These are phyloP conservation scores for Setipinna tenuifilis DNA, from an alignment of 2,797 vertebrate genomes.

Conservation along the genomic window DNA sequence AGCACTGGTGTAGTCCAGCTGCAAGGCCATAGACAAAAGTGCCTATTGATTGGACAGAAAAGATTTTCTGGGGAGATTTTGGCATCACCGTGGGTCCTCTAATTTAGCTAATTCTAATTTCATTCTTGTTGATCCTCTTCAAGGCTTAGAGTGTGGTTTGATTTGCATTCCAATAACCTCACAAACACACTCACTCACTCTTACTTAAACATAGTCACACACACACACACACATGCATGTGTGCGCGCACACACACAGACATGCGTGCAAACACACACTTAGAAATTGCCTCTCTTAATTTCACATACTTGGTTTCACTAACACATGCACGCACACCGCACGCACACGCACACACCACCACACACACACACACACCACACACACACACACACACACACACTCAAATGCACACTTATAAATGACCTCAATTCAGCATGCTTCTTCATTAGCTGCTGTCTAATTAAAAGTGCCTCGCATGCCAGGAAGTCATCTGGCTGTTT, in stretches of 20 bases:
- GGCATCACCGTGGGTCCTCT: background rate
- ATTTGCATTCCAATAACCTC: background rate
- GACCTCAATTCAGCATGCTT: background rate
- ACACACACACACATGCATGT: background rate
- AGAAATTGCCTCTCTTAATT: too few relatives aligned
- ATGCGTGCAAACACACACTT: too few relatives aligned
- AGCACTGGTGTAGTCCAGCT: too few relatives aligned
- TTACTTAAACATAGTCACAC: background rate
- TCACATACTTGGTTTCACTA: too few relatives aligned
- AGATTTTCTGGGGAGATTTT: background rate
- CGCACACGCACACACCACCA: too few relatives aligned
- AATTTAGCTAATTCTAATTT: background rate
- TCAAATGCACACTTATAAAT: background rate
- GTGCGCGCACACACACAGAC: too few relatives aligned
- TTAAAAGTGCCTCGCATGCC: background rate
- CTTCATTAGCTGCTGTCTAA: conserved; percentile 3
- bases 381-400: background rate
- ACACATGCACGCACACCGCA: background rate
- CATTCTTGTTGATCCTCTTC: background rate
- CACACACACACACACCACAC: background rate
- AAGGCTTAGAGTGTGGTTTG: background rate
- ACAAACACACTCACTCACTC: background rate
- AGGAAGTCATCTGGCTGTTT: background rate
- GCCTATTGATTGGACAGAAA: too few relatives aligned
- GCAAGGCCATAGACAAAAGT: too few relatives aligned